Percentiles rank a stretch among this genome's conserved stretches.
phyloP scores from a whole-genome alignment of 2,888 invertebrate genomes.

The Brenthis daphne region DNA sequence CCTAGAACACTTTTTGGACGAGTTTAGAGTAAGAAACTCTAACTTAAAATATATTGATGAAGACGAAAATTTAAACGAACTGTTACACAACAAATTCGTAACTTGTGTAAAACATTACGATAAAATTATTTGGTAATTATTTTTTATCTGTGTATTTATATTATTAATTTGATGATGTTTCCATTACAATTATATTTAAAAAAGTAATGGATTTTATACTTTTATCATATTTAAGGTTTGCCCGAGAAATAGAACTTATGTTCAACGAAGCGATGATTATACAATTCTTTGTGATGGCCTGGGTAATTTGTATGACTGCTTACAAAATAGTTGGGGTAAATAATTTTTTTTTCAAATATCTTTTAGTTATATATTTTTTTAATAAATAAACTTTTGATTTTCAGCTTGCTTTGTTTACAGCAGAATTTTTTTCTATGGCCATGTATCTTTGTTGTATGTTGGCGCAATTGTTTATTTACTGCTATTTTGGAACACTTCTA shows the following conservation, averaged over 20 bases:
- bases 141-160: slow-evolving; percentile 19
- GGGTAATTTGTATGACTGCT: slow-evolving; percentile 73
- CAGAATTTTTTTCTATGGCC: slow-evolving; percentile 62
- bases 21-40: neutral
- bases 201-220: neutral
- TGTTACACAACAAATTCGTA: slow-evolving; percentile 53
- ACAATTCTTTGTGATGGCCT: slow-evolving; percentile 62
- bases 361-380: neutral
- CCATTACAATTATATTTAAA: no score
- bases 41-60: slow-evolving; percentile 26
- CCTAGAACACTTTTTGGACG: slow-evolving; percentile 56
- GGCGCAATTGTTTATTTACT: slow-evolving; percentile 67
- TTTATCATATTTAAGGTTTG: slow-evolving; percentile 51
- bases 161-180: neutral
- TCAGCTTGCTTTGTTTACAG: slow-evolving; percentile 60
- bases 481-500: slow-evolving; percentile 68
- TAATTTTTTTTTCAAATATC: neutral
- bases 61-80: slow-evolving; percentile 29
- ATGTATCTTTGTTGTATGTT: slow-evolving; percentile 66
- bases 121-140: slow-evolving; percentile 56
- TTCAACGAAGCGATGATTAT: slow-evolving; percentile 63
- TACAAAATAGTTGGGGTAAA: slow-evolving; percentile 69
- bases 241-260: slow-evolving; percentile 62
- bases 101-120: slow-evolving; percentile 59
- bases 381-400: slow-evolving; percentile 39